Base-by-base conservation (phyloP, 2,113 vertebrate species). In the Rhabdomys dilectus region DNA sequence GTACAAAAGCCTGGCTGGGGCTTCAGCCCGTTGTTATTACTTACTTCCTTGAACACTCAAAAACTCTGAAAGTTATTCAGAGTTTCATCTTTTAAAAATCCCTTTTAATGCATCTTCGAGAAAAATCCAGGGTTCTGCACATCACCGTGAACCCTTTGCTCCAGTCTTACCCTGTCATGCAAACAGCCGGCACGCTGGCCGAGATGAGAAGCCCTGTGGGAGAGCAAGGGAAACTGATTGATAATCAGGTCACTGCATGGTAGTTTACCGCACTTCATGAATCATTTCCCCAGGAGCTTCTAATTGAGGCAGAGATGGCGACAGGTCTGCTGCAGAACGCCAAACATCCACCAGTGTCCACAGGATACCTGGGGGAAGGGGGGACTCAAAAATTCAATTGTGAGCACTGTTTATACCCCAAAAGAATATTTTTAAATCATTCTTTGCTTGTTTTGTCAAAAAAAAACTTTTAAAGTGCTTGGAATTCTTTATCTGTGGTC, bases 401-500 rank as follows among this genome's bases (percentile, higher is more conserved):
- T 60, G 85, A 97, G 97, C 64, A 89, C 87, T 84, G 64, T 91
- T 96, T 86, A 88, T 88, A 93, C 94, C 76, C 53, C 0, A 34
- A 97, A 98, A 97, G 72, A 93, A 96, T 97, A 94, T 96, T 96
- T 94, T 97, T 97, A 88, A 88, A 60, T 98, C 97, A 97, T 98
- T 96, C 96, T 97, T 98, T 97, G 85, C 98, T 98, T 88, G 73
- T 97, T 98, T 97, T 98, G 97, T 97, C 94, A 94, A 97, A 97
- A 97, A 98, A 94, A 45, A 97, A 97, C 53, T 97, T 97, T 98
- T 98, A 97, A 99, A 98, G 91, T 98, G 98, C 96, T 98, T 98
- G 98, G 98, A 98, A 98, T 97, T 97, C 97, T 93, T 98, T 96
- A 93, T 97, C 98, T 97, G 97, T 98, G 98, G 97, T 98, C 98